Percentiles rank a stretch among this genome's conserved stretches.
phyloP scores from a whole-genome alignment of 2,797 vertebrate species.

The Rhinichthys osculus region DNA sequence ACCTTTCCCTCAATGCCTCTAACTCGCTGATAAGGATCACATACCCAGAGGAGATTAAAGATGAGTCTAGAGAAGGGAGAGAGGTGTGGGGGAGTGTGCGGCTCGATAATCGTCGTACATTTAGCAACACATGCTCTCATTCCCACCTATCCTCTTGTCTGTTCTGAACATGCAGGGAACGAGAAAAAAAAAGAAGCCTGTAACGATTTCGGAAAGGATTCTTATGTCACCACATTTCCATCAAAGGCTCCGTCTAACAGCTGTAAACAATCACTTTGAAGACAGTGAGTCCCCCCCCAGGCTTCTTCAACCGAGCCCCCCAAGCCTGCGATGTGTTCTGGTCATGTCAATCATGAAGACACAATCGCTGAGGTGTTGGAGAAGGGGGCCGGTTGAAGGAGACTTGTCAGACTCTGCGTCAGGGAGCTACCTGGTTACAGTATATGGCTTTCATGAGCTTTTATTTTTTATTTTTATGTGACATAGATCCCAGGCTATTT shows the following conservation, averaged over 20 bases:
- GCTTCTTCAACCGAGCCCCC: conserved; percentile 73
- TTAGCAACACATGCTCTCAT: conserved; percentile 76
- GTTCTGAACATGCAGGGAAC: conserved; percentile 64
- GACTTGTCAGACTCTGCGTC: conserved; percentile 64
- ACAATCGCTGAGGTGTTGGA: conserved; percentile 81
- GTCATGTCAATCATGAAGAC: conserved; percentile 84
- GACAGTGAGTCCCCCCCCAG: conserved; percentile 75
- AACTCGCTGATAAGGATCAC: conserved; percentile 81
- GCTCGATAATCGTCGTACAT: conserved; percentile 78
- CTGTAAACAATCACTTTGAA: conserved; percentile 96
- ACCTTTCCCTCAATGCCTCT: conserved; percentile 83
- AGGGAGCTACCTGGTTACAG: conserved; percentile 57
- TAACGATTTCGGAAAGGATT: conserved; percentile 86
- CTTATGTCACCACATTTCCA: conserved; percentile 84
- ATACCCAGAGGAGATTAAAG: conserved; percentile 78
- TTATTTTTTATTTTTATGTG: not conserved
- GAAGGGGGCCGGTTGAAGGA: conserved; percentile 70
- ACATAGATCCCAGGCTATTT: conserved; percentile 41
- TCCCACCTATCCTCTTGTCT: conserved; percentile 71
- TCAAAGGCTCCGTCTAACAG: conserved; percentile 88
- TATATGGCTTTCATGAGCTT: conserved; percentile 62
- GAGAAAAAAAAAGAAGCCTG: conserved; percentile 71
- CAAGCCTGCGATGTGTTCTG: conserved; percentile 67
- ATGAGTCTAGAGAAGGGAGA: conserved; percentile 58
- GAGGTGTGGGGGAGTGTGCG: conserved; percentile 62